Base-by-base conservation (phyloP, 2,888 invertebrate species). In the Hemicrepidius hirtus region DNA sequence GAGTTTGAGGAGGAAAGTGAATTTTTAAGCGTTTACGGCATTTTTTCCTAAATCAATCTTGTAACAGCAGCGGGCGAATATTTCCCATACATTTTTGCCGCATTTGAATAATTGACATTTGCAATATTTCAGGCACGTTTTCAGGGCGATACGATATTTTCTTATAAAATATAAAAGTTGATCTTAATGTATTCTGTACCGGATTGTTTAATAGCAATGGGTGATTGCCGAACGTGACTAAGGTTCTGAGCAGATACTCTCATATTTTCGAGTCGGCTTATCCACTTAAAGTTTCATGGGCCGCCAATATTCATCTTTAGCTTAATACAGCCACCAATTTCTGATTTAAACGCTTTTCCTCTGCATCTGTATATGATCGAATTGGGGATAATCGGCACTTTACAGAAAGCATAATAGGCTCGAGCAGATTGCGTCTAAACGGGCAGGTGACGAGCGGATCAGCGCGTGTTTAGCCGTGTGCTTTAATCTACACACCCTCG, bases 131-230 rank as follows among this genome's bases (percentile, higher is more conserved):
- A 64, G 68, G 57, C 68, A 68, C 68, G 59, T 68, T 59, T 46
- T 32, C 16, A 49, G 21, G 49, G 57, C 57, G 57, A 57, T 62
- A 53, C 28, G 28, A 53, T 63, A 62, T 64, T 69, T 69, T 63
- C 55, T 63, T 63, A 41, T 62, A 32, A 69, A 69, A 63, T 69
- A 69, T 64, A 69, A 69, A 69, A 55, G 63, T 55, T 62, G 44
- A 69, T 35, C 35, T 55, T 69, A 64, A 69, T 63, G 55, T 64
- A 63, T 64, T 63, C 55, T 69, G 53, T 63, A 63, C 53, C 35
- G 53, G 63, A 62, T 68, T 62, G 68, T 62, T 68, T 62, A 60
- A 68, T 68, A 53, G 68, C 60, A 50, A 62, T 67, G 57, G 55
- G 67, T 59, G 67, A 67, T 67, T 67, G 67, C 46, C 41, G 66